These are phyloP conservation scores for Hirtodrosophila confusa DNA, from an alignment of 2,888 invertebrate genomes.

Conservation along the genomic window DNA sequence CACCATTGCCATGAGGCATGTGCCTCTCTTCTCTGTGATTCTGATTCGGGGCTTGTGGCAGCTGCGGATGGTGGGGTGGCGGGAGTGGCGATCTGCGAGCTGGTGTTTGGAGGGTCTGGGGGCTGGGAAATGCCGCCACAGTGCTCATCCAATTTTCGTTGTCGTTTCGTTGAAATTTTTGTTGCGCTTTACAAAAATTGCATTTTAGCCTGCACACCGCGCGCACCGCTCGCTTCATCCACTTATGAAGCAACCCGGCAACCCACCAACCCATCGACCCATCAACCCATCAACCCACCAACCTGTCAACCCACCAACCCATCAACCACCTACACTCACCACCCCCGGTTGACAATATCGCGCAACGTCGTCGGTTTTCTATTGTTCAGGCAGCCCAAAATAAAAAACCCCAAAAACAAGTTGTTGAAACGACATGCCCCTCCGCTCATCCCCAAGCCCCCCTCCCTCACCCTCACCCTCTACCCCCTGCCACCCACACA, in stretches of 20 bases:
- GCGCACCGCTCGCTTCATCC: too few species aligned
- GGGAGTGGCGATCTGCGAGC: too few species aligned
- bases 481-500: background rate
- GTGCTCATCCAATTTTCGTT: conserved; percentile 77
- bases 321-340: too few species aligned
- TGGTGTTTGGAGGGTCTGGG: too few species aligned
- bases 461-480: background rate
- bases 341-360: conserved; percentile 69
- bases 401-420: conserved; percentile 44
- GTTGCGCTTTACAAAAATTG: conserved; percentile 74
- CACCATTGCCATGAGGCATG: conserved; percentile 21
- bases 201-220: conserved; percentile 56
- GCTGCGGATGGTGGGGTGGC: too few species aligned
- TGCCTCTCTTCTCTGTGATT: conserved; percentile 6
- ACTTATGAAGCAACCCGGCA: conserved; percentile 3
- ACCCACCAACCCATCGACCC: background rate
- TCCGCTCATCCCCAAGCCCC: conserved; percentile 2
- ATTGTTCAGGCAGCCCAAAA: conserved; percentile 55
- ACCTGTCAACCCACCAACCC: background rate
- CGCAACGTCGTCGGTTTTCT: conserved; percentile 74
- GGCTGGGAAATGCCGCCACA: conserved; percentile 15
- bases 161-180: conserved; percentile 65
- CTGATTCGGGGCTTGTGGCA: too few species aligned
- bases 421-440: conserved; percentile 43
- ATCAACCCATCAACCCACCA: conserved; percentile 2